Percentiles rank a stretch among this genome's conserved stretches.
Conservation (phyloP, 1,140 invertebrate species). For the Drosophila repletoides region DNA sequence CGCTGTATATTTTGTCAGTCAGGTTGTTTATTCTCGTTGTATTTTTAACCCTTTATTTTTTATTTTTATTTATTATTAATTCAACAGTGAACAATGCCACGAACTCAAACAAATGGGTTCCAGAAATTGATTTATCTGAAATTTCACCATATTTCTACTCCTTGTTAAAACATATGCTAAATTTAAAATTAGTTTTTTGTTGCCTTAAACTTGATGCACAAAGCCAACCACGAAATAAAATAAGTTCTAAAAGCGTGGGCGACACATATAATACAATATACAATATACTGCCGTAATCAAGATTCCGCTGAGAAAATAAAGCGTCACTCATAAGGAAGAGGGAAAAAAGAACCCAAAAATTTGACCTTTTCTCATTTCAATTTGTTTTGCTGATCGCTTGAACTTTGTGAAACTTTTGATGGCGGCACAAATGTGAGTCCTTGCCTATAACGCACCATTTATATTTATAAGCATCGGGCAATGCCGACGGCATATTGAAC, state of each 20-base stretch:
- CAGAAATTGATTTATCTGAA: not conserved
- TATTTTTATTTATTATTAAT: slow-evolving; percentile 19
- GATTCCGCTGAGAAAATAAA: slow-evolving; percentile 10
- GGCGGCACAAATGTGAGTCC: slow-evolving; percentile 27
- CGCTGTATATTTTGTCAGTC: not conserved
- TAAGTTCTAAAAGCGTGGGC: not conserved
- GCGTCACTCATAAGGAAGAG: not conserved
- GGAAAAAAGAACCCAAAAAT: not conserved
- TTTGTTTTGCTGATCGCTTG: slow-evolving; percentile 3
- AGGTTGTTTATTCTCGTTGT: not conserved
- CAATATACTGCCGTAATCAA: slow-evolving; percentile 28
- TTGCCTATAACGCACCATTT: slow-evolving; percentile 20
- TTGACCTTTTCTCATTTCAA: slow-evolving; percentile 10
- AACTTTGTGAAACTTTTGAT: slow-evolving; percentile 40
- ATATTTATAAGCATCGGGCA: slow-evolving; percentile 13
- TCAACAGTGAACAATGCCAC: not conserved
- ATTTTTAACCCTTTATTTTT: slow-evolving; percentile 1
- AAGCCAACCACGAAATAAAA: not conserved
- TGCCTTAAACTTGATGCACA: not conserved
- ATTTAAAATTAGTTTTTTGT: not conserved
- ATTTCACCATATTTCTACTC: not conserved
- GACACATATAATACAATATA: not conserved
- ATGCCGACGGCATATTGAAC: slow-evolving; percentile 32
- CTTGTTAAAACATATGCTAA: not conserved
- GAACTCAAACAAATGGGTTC: not conserved